These are phyloP conservation scores for Diplodus puntazzo DNA, from an alignment of 2,797 vertebrate species.

Conservation along the genomic window DNA sequence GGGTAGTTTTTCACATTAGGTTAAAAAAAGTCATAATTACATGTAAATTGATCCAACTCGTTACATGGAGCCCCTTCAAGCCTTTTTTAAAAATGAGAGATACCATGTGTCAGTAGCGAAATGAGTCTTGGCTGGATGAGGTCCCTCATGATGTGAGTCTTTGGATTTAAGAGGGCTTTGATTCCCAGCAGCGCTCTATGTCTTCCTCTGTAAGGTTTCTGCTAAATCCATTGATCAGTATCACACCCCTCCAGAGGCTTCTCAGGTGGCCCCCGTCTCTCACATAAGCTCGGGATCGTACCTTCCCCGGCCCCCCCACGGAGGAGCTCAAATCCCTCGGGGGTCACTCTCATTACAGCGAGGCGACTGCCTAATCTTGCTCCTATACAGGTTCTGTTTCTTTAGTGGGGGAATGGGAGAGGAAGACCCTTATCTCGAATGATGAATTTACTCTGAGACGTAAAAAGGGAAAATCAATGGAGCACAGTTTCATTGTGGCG, in stretches of 20 bases:
- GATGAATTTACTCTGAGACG: conserved; percentile 78
- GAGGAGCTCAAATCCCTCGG: conserved; percentile 53
- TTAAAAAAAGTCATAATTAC: no score
- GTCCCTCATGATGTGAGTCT: conserved; percentile 39
- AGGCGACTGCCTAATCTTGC: conserved; percentile 69
- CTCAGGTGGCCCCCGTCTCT: conserved; percentile 70
- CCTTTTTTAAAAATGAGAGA: conserved; percentile 2
- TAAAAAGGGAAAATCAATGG: conserved; percentile 78
- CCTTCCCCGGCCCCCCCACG: not conserved
- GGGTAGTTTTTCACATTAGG: no score
- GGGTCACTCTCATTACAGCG: conserved; percentile 78
- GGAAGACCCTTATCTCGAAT: conserved; percentile 77
- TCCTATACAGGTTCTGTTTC: conserved; percentile 63
- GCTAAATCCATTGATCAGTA: conserved; percentile 75
- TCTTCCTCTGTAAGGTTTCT: conserved; percentile 46
- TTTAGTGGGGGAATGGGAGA: conserved; percentile 60
- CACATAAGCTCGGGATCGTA: conserved; percentile 62
- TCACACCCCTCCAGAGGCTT: conserved; percentile 62
- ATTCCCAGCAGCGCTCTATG: conserved; percentile 47
- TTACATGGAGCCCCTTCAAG: no score
- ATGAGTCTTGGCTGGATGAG: conserved; percentile 31
- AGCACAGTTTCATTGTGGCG: conserved; percentile 43
- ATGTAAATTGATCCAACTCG: no score
- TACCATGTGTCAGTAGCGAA: conserved; percentile 18
- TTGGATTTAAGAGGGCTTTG: conserved; percentile 50